These are phyloP conservation scores for Pleuronectes platessa DNA, from an alignment of 2,113 vertebrate genomes.

Conservation along the genomic window DNA sequence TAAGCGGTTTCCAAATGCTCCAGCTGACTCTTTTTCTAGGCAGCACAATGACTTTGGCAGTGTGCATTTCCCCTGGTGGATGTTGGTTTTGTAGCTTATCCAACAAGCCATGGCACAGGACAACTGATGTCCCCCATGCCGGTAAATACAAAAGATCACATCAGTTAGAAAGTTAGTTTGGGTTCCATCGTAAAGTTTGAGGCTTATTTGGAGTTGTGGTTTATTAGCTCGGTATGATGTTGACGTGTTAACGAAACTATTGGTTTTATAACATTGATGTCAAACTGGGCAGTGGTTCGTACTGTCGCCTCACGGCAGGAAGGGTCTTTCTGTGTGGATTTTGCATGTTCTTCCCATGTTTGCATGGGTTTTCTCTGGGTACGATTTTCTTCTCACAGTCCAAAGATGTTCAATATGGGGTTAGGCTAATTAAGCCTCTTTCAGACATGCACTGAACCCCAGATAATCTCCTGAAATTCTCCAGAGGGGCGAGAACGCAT, in stretches of 20 bases:
- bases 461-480: no score
- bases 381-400: no score
- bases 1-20: neutral
- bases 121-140: neutral
- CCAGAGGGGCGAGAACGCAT: no score
- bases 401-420: neutral
- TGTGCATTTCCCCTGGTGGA: neutral
- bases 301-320: no score
- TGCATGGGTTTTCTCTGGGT: no score
- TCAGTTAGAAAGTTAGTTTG: neutral
- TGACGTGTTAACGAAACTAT: no score
- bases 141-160: neutral
- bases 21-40: neutral
- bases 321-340: no score
- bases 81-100: neutral
- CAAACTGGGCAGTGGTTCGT: neutral
- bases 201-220: neutral
- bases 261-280: neutral
- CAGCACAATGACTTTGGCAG: neutral
- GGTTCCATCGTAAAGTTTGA: neutral
- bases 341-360: no score
- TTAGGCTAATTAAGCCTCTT: neutral
- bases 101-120: neutral
- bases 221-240: no score
- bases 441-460: slow-evolving; percentile 9